Percentiles rank a stretch among this genome's conserved stretches.
Evolutionary conservation across 2,113 vertebrate species (phyloP).

Genomic region (Malurus melanocephalus): DNA sequence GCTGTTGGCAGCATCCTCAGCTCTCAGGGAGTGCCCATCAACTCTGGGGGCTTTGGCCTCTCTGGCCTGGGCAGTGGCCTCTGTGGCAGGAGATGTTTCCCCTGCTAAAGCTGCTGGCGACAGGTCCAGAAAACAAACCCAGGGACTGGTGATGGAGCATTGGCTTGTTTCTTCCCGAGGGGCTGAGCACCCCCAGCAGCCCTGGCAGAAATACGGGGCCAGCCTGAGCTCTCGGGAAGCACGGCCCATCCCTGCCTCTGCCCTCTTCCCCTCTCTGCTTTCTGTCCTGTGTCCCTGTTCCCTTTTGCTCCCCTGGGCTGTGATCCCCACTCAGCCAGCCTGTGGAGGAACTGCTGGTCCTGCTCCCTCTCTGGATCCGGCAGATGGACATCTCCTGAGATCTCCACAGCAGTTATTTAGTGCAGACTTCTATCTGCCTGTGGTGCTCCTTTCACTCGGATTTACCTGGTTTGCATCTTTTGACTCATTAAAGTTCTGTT

Average conservation of each 20-base stretch:
- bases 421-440: background rate
- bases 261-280: background rate
- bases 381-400: background rate
- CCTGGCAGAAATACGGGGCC: background rate
- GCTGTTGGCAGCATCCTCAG: background rate
- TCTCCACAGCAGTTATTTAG: background rate
- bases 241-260: background rate
- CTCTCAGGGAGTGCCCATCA: background rate
- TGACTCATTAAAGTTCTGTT: background rate
- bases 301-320: background rate
- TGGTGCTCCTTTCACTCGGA: background rate
- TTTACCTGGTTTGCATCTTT: background rate
- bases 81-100: background rate
- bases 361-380: rapidly evolving
- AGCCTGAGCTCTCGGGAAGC: background rate
- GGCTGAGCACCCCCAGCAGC: background rate
- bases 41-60: background rate
- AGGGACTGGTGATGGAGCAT: rapidly evolving
- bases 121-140: background rate
- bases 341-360: rapidly evolving
- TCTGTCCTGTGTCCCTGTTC: background rate
- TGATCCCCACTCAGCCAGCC: background rate
- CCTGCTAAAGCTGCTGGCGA: background rate
- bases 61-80: background rate
- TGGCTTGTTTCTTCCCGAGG: rapidly evolving